These are phyloP conservation scores for Bufotes viridis DNA, from an alignment of 2,797 vertebrate genomes.

Conservation along the genomic window DNA sequence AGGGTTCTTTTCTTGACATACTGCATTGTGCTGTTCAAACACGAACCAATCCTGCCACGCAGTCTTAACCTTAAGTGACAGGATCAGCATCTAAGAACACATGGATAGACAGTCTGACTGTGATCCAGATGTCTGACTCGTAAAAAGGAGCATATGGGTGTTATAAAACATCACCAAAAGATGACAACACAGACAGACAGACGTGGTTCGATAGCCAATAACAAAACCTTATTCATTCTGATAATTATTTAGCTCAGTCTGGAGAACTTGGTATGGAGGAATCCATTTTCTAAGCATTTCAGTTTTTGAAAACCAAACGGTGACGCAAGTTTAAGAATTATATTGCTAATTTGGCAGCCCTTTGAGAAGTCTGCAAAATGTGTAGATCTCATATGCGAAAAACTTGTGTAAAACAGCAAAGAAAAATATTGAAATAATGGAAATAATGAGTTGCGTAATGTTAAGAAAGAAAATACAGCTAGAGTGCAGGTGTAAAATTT, in stretches of 20 bases:
- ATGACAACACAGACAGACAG: not conserved
- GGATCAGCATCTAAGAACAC: not conserved
- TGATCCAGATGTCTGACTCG: not conserved
- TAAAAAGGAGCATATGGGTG: not conserved
- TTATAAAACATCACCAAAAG: not conserved
- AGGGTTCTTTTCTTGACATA: constrained; percentile 4
- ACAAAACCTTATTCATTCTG: not conserved
- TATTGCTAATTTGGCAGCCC: constrained; percentile 33
- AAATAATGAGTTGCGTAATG: constrained; percentile 48
- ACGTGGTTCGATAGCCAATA: not conserved
- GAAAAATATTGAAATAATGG: constrained; percentile 57
- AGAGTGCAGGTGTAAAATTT: constrained; percentile 56
- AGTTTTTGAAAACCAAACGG: not conserved
- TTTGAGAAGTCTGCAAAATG: constrained; percentile 34
- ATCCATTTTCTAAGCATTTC: not conserved
- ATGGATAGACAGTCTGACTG: constrained; percentile 8
- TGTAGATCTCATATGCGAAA: constrained; percentile 26
- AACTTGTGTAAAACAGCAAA: constrained; percentile 29
- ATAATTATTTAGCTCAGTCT: not conserved
- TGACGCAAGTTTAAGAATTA: not conserved
- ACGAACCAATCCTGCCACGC: constrained; percentile 1
- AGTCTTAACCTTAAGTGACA: constrained; percentile 16
- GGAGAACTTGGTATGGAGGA: not conserved
- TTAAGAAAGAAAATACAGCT: constrained; percentile 49
- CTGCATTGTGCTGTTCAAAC: constrained; percentile 19